Evolutionary conservation across 1,140 invertebrate species (phyloP), one percentile per base, ranked within the genome.

Genomic region (Teleopsis dalmanni): DNA sequence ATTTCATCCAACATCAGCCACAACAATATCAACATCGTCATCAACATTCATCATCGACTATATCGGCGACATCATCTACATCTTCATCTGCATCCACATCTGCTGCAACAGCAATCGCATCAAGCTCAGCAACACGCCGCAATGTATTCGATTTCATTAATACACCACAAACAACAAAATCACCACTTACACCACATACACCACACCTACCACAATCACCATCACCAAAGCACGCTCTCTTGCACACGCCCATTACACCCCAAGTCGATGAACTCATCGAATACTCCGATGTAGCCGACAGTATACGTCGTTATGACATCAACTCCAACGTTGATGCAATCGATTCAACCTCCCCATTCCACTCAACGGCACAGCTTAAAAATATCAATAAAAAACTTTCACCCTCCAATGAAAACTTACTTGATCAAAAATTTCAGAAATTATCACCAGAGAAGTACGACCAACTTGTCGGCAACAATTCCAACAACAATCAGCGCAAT

Each of bases 361-460:
- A 51, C 19, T 29, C 23, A 29, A 18, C 16, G 41, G n/a, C 22
- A n/a, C n/a, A n/a, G 42, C 41, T 31, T 27, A 21, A 29, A 45
- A n/a, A n/a, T n/a, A n/a, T 34, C 42, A 45, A 44, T 44, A 40
- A 41, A 14, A 29, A 44, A 13, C 41, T 56, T 38, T 67, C 64
- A 10, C 56, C 64, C 10, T 67, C 64, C 8, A 56, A 65, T 45
- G 64, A 67, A 42, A 67, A 67, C 51, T 60, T 67, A 46, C 58
- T 67, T 45, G 65, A 67, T 58, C 54, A 54, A n/a, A 62, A 68
- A 65, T 68, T 68, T 67, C 65, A 65, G 66, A 67, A 67, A 45
- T 38, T 70, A 13, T 69, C 66, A 13, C 66, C 65, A 4, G 66
- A 70, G 37, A 69, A 69, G 29, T 70, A 67, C 41, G 66, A 70